Conservation (phyloP, 2,113 vertebrate species). For the Notechis scutatus region DNA sequence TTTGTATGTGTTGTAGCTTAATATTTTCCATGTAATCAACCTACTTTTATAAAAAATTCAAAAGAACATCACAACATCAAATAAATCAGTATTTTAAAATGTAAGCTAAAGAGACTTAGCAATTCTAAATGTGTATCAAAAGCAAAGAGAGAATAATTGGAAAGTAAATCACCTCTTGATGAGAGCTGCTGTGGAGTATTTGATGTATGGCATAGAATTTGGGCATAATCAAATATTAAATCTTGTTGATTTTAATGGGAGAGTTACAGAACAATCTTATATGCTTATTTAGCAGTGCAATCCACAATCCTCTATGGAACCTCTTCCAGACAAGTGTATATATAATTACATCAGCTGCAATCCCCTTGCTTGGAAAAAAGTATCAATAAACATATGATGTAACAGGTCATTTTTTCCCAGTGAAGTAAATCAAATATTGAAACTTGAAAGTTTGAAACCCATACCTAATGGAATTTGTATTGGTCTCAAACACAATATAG, state of each 20-base stretch:
- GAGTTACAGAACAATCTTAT: background rate
- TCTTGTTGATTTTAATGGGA: background rate
- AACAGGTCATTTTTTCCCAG: background rate
- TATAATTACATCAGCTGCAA: background rate
- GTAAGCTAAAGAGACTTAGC: background rate
- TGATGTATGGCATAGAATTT: background rate
- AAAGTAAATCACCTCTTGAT: background rate
- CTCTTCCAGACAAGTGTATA: background rate
- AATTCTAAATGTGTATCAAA: background rate
- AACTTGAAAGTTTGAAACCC: background rate
- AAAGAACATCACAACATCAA: background rate
- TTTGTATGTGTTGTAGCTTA: background rate
- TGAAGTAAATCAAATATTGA: background rate
- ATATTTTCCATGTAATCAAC: background rate
- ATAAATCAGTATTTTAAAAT: background rate
- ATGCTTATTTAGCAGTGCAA: background rate
- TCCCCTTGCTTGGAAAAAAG: background rate
- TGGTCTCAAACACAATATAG: background rate
- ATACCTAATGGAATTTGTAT: background rate
- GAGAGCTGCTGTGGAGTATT: background rate
- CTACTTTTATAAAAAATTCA: background rate
- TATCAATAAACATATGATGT: background rate
- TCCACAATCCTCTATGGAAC: background rate
- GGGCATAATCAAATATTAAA: background rate
- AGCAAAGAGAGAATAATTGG: background rate